Percentiles rank a stretch among this genome's conserved stretches.
Conservation (phyloP, 2,797 vertebrate genomes). For the Petrocephalus schoutedeni region DNA sequence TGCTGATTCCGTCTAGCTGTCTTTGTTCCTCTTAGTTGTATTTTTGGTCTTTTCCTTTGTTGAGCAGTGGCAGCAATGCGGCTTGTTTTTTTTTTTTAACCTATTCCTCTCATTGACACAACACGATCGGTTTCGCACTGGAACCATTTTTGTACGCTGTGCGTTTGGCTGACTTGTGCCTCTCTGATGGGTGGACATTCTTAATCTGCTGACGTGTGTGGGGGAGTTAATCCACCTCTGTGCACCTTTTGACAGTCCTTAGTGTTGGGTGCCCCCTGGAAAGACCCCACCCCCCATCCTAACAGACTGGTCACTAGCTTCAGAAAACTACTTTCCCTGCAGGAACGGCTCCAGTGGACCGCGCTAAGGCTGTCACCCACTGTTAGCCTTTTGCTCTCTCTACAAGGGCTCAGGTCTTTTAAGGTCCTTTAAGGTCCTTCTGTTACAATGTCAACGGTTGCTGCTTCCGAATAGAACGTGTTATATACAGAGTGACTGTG, state of each 20-base stretch:
- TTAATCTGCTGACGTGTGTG: slow-evolving; percentile 3
- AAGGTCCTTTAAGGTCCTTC: too few species aligned
- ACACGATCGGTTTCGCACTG: neutral
- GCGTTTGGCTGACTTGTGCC: neutral
- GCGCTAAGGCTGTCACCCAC: neutral
- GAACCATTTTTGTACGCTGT: neutral
- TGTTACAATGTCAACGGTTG: neutral
- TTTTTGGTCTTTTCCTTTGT: neutral
- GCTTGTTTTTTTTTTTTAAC: neutral
- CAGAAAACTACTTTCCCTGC: neutral
- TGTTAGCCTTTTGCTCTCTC: neutral
- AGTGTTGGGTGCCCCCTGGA: neutral
- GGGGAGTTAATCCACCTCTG: neutral
- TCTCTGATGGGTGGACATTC: neutral
- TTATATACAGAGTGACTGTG: neutral
- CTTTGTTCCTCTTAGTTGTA: neutral
- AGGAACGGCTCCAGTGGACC: neutral
- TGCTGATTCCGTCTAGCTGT: neutral
- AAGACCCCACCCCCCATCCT: neutral
- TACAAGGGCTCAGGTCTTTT: neutral
- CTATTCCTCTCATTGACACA: neutral
- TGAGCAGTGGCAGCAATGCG: neutral
- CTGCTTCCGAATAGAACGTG: neutral
- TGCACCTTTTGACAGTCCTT: neutral
- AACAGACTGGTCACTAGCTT: neutral